These are phyloP conservation scores for Anableps anableps DNA, from an alignment of 2,797 vertebrate genomes.

Conservation along the genomic window DNA sequence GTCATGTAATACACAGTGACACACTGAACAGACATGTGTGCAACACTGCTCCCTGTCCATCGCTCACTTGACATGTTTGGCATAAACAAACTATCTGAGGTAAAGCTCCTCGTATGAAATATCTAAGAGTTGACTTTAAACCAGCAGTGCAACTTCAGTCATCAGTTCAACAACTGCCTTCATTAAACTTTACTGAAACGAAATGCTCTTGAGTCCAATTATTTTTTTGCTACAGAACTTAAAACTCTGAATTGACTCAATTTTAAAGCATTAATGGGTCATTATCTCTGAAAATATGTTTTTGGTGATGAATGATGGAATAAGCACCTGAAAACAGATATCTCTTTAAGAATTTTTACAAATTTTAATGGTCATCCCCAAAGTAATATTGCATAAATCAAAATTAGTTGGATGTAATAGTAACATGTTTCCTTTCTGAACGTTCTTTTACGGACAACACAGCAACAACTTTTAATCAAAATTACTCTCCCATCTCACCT, in stretches of 20 bases:
- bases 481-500: no score
- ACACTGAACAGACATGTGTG: slow-evolving; percentile 19
- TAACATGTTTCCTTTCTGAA: neutral
- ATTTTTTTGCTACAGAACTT: neutral
- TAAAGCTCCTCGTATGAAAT: slow-evolving; percentile 3
- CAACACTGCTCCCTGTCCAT: slow-evolving; percentile 17
- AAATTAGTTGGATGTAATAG: neutral
- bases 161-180: slow-evolving; percentile 3
- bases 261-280: neutral
- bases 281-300: neutral
- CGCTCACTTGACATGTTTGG: slow-evolving; percentile 22
- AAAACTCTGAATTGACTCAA: neutral
- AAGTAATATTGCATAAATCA: neutral
- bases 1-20: slow-evolving; percentile 43
- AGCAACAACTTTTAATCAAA: no score
- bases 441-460: no score
- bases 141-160: neutral
- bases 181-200: slow-evolving; percentile 2
- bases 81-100: slow-evolving; percentile 15
- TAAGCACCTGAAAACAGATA: no score
- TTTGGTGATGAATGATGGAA: neutral
- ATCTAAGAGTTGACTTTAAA: slow-evolving; percentile 2
- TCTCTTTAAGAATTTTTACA: neutral
- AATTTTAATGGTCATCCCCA: neutral
- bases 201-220: neutral